Base-by-base conservation (phyloP, 1,140 invertebrate species). In the Conus ventricosus region DNA sequence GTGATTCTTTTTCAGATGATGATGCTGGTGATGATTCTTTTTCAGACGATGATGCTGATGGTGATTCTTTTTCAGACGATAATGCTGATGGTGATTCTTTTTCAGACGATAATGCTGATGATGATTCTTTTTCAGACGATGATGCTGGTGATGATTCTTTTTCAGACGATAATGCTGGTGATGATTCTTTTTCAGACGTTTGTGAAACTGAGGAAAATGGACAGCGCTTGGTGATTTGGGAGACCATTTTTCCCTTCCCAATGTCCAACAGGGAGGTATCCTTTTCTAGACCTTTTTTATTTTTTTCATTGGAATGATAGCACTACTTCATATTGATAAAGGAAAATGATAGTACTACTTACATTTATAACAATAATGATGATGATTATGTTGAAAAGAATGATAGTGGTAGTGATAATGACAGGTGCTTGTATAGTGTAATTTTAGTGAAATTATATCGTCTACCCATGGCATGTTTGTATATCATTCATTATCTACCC, bases 181-280 rank as follows among this genome's bases (percentile, higher is more conserved):
- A 15, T 60, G 57, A 60, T 60, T 8, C 8, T 80, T 55, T 93
- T 93, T 51, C 90, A 94, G 94, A 93, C 67, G 84, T 94, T 15
- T 89, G 91, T 88, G 92, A 92, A 76, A 92, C 57, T 60, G 84
- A 93, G 87, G 91, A 82, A 20, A 90, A 90, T 78, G 92, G 87
- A 11, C 91, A 91, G 75, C 91, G 92, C 25, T 67, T 92, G 5
- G 91, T 95, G 8, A 94, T 95, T 78, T 95, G 94, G 94, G 89
- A 94, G 87, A 90, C 94, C 15, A 94, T 93, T 81, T 95, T 91
- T 84, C 94, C 94, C n/a, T 94, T 93, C 84, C 93, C 93, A 53
- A 91, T 95, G 91, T 94, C 92, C n/a, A 92, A 95, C 87, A 91
- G 94, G 92, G 94, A 95, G 92, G 94, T 95, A 94, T 94, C 93